phyloP scores from a whole-genome alignment of 64 coral and sea anemone species.

The Montipora efflorescens region DNA sequence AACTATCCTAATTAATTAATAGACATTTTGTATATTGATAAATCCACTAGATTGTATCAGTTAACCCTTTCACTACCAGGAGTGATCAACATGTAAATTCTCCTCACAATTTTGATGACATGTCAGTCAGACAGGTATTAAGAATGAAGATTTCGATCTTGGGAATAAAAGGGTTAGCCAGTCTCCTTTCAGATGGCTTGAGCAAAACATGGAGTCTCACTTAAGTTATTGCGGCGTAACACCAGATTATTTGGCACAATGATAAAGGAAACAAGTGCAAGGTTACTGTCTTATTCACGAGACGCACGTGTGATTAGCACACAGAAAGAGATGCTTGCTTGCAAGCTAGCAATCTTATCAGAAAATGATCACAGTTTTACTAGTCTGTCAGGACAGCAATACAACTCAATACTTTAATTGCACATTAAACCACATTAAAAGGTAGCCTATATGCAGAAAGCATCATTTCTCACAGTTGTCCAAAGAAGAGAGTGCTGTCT shows the following conservation, averaged over 20 bases:
- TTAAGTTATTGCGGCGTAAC: background rate
- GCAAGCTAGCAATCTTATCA: background rate
- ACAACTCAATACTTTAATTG: background rate
- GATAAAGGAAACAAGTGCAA: no score
- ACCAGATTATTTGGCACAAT: background rate
- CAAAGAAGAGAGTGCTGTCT: background rate
- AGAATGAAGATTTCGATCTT: background rate
- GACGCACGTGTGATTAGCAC: no score
- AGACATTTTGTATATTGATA: background rate
- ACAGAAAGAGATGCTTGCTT: background rate
- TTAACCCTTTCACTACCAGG: no score
- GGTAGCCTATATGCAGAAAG: no score
- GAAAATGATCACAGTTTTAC: background rate
- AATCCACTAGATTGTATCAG: no score
- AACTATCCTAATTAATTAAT: slow-evolving; percentile 11
- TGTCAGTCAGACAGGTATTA: no score
- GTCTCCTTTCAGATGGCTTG: background rate
- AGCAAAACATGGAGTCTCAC: background rate
- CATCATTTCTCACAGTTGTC: no score
- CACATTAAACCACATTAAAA: background rate
- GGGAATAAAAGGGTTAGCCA: background rate
- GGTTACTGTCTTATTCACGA: no score
- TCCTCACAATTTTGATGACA: no score
- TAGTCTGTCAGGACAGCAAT: background rate
- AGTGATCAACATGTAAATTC: no score